phyloP scores from a whole-genome alignment of 2,888 invertebrate species.

The Polietes domitor region DNA sequence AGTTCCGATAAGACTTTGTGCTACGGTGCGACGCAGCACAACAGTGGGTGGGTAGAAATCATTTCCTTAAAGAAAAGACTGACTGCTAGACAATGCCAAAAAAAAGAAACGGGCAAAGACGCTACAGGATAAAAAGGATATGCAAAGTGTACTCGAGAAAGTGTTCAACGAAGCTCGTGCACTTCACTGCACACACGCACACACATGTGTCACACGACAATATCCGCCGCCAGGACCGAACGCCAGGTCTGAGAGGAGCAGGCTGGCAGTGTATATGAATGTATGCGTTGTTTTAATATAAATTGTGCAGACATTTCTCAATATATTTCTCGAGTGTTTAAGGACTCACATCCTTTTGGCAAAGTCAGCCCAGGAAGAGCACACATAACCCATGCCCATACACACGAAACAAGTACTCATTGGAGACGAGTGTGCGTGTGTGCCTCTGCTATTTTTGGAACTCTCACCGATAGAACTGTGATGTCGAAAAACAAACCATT shows the following conservation, averaged over 20 bases:
- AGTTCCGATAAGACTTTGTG: constrained; percentile 40
- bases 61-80: constrained; percentile 22
- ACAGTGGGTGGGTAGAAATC: constrained; percentile 44
- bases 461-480: background rate
- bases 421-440: background rate
- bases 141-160: constrained; percentile 74
- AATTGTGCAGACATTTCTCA: constrained; percentile 42
- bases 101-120: constrained; percentile 40
- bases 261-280: constrained; percentile 70
- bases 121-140: constrained; percentile 58
- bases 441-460: constrained; percentile 69
- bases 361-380: constrained; percentile 58
- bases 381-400: background rate
- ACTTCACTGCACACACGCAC: background rate
- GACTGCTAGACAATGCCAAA: constrained; percentile 70
- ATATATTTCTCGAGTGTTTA: constrained; percentile 41
- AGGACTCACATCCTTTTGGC: constrained; percentile 38
- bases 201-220: background rate
- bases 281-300: constrained; percentile 67
- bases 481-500: background rate
- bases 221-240: constrained; percentile 49
- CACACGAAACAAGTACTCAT: constrained; percentile 7
- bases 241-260: constrained; percentile 66
- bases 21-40: too few relatives aligned
- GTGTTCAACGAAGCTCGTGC: constrained; percentile 7